A percentile compares a stretch with the other conserved stretches of the same genome.
Evolutionary conservation across 2,888 invertebrate species (phyloP).

Genomic region (Oligia strigilis): DNA sequence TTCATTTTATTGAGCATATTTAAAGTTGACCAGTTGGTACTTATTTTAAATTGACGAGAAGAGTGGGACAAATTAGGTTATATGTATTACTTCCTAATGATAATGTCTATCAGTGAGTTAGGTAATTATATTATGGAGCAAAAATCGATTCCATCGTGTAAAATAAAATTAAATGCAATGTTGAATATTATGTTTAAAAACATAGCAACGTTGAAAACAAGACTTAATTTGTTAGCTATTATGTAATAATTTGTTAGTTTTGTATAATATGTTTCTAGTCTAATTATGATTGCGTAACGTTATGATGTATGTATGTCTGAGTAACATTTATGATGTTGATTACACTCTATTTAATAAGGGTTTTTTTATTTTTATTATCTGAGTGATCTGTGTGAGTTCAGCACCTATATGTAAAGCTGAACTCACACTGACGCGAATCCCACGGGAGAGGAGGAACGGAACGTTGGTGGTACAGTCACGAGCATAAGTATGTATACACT

Average conservation of each 20-base stretch:
- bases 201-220: conserved; percentile 8
- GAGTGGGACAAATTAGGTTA: neutral
- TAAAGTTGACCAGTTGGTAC: conserved; percentile 33
- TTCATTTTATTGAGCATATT: conserved; percentile 40
- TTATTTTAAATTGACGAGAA: conserved; percentile 23
- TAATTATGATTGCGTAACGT: conserved; percentile 34
- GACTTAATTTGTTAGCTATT: conserved; percentile 3
- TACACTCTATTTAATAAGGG: conserved; percentile 7
- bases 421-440: neutral
- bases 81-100: neutral
- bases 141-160: neutral
- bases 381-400: neutral
- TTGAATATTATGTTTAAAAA: conserved; percentile 20
- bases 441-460: neutral
- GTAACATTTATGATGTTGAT: conserved; percentile 7
- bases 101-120: conserved; percentile 6
- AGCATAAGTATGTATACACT: too few species aligned
- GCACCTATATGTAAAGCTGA: neutral
- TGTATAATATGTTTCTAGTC: conserved; percentile 52
- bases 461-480: too few species aligned
- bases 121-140: neutral
- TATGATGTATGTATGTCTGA: neutral
- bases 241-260: conserved; percentile 24
- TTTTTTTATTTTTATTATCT: neutral
- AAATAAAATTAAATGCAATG: conserved; percentile 28